Conservation (phyloP, 1,140 invertebrate species). For the Cyclargus thomasi region DNA sequence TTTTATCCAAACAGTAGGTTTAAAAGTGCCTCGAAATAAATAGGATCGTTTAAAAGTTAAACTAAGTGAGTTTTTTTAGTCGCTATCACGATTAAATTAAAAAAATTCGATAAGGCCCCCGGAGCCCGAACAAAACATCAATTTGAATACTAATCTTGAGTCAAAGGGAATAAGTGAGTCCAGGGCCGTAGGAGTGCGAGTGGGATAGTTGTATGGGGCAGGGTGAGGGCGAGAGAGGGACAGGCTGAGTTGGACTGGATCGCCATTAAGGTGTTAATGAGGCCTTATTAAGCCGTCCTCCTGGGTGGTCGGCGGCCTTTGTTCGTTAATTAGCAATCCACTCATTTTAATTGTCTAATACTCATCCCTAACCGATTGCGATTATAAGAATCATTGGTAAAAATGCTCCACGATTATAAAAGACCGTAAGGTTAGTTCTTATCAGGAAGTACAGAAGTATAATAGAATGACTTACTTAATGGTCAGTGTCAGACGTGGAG, state of each 20-base stretch:
- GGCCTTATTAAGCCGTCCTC: slow-evolving; percentile 71
- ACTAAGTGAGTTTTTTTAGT: slow-evolving; percentile 22
- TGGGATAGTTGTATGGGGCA: not conserved
- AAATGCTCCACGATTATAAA: not conserved
- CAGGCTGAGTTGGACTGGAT: slow-evolving; percentile 67
- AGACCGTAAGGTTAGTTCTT: too few species aligned
- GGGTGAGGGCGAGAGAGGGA: slow-evolving; percentile 34
- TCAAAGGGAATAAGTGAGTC: slow-evolving; percentile 62
- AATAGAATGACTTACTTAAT: too few species aligned
- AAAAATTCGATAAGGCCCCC: slow-evolving; percentile 53
- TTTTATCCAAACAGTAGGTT: not conserved
- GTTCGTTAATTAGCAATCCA: slow-evolving; percentile 55
- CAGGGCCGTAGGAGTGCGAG: not conserved
- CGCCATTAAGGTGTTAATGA: slow-evolving; percentile 72
- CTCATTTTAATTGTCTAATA: slow-evolving; percentile 18
- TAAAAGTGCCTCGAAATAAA: slow-evolving; percentile 10
- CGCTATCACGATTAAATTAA: slow-evolving; percentile 58
- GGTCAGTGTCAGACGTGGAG: too few species aligned
- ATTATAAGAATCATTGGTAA: not conserved
- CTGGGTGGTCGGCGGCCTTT: slow-evolving; percentile 62
- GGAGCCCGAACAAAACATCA: slow-evolving; percentile 64
- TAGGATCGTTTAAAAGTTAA: slow-evolving; percentile 15
- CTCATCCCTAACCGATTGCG: not conserved
- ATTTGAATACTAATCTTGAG: slow-evolving; percentile 72
- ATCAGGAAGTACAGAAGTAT: too few species aligned